Evolutionary conservation across 2,888 invertebrate genomes (phyloP), one percentile per base, ranked within the genome.

Genomic region (Spilosoma lubricipeda): DNA sequence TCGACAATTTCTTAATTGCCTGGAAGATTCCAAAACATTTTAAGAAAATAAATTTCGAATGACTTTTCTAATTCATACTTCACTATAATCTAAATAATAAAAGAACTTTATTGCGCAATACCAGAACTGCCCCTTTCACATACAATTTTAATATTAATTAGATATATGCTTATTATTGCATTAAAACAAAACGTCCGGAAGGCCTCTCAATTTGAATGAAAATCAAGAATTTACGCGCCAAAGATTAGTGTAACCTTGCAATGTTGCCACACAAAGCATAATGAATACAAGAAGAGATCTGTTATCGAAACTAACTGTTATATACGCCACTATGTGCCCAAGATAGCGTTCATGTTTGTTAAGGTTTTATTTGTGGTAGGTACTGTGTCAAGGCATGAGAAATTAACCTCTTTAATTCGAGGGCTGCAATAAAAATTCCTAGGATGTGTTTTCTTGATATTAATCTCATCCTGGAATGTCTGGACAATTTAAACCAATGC

Each of bases 261-360:
- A 69, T 80, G 83, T 83, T 85, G 78, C 81, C 78, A 80, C 82
- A 84, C 71, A 81, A 83, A 81, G 77, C 72, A 72, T 81, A 84
- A 82, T 82, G 69, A 80, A 79, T 77, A 80, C 77, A 79, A 82
- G 82, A 70, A 82, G 78, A 80, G 82, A 85, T 85, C 85, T 84
- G 85, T 82, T 85, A 85, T 84, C 77, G 42, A 80, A 82, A 82
- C 80, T 80, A 77, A 83, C 83, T 78, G 84, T 79, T 77, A 70
- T 70, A 78, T 80, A 79, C 80, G 80, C 81, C 77, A 81, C 83
- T 82, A 78, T 79, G 77, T 79, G 80, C 78, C 85, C 83, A 86
- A 85, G 82, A 81, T 85, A 80, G 71, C 71, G 73, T 64, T 78
- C 74, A 76, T 76, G 74, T 77, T 76, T 78, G 20, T 67, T 67